phyloP scores from a whole-genome alignment of 1,140 invertebrate genomes.

The Dendroctonus ponderosae region DNA sequence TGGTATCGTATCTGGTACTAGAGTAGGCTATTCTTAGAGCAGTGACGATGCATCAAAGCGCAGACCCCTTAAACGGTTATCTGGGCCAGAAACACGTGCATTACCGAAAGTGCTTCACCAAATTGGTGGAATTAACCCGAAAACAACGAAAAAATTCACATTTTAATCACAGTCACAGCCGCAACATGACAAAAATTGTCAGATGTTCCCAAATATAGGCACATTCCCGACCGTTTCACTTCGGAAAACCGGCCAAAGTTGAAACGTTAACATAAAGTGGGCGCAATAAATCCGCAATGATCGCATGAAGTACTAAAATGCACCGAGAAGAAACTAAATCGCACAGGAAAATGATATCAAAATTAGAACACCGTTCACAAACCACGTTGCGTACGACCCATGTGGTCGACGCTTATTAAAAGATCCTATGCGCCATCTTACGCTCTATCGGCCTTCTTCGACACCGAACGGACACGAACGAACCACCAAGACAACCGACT shows the following conservation, averaged over 20 bases:
- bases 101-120: slow-evolving; percentile 13
- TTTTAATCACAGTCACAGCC: slow-evolving; percentile 29
- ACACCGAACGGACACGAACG: no score
- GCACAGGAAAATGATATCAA: no score
- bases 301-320: neutral
- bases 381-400: slow-evolving; percentile 50
- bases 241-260: slow-evolving; percentile 16
- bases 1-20: slow-evolving; percentile 15
- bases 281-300: neutral
- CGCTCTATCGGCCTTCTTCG: slow-evolving; percentile 33
- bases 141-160: slow-evolving; percentile 25
- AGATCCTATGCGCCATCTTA: slow-evolving; percentile 45
- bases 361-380: neutral
- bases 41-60: slow-evolving; percentile 37
- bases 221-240: slow-evolving; percentile 6
- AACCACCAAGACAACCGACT: no score
- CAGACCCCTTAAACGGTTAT: slow-evolving; percentile 37
- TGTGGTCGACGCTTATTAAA: slow-evolving; percentile 49
- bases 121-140: neutral
- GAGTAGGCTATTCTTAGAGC: slow-evolving; percentile 38
- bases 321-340: neutral
- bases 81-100: slow-evolving; percentile 7
- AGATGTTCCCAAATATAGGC: slow-evolving; percentile 26
- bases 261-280: slow-evolving; percentile 5
- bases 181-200: slow-evolving; percentile 5